phyloP scores from a whole-genome alignment of 2,113 vertebrate species.

The Falcunculus frontatus region DNA sequence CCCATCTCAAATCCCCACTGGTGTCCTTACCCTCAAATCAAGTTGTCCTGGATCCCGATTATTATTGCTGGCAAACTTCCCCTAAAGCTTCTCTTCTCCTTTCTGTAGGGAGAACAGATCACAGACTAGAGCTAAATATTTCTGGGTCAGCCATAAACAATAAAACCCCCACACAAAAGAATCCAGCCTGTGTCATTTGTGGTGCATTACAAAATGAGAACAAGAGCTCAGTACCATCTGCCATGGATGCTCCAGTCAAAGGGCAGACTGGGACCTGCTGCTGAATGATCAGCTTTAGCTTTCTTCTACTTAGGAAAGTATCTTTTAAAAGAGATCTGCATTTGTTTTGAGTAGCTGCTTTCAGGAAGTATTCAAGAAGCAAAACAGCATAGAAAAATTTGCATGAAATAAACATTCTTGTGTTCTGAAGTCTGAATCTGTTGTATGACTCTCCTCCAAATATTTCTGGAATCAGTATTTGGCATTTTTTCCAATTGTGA shows the following conservation, averaged over 20 bases:
- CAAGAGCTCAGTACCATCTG: background rate
- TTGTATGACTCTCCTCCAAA: conserved; percentile 6
- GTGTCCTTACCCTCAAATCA: background rate
- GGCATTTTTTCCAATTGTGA: background rate
- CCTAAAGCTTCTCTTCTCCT: background rate
- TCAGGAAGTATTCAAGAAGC: background rate
- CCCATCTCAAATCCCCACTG: background rate
- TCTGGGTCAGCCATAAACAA: background rate
- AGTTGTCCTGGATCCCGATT: background rate
- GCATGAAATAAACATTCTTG: conserved; percentile 16
- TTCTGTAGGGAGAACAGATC: background rate
- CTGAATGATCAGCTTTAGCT: background rate
- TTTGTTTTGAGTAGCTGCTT: background rate
- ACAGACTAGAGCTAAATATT: background rate
- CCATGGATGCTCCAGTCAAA: background rate
- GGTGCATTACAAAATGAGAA: background rate
- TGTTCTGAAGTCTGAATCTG: background rate
- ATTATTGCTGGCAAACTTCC: background rate
- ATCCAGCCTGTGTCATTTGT: background rate
- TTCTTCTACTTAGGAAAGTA: background rate
- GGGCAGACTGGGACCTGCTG: background rate
- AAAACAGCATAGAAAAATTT: background rate
- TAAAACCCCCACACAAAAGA: background rate
- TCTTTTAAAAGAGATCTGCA: background rate
- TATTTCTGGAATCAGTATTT: background rate